Percentiles rank a stretch among this genome's conserved stretches.
These are phyloP conservation scores for Crypturellus undulatus DNA, from an alignment of 2,113 vertebrate species.

Conservation along the genomic window DNA sequence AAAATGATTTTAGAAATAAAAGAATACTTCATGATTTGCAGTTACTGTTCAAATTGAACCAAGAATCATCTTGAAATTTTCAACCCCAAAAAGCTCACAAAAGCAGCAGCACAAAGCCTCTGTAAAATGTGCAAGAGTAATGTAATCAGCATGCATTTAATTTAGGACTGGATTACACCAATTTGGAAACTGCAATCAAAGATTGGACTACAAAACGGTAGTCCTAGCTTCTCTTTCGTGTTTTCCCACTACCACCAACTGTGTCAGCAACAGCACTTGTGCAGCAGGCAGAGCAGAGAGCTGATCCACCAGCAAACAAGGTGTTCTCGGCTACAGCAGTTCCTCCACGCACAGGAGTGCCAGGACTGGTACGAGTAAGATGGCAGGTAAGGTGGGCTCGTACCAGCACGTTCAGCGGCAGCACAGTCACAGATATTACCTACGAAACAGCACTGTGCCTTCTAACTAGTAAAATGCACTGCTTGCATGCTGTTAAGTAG, in stretches of 20 bases:
- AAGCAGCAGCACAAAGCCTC: neutral
- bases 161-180: neutral
- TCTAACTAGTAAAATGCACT: neutral
- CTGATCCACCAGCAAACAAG: neutral
- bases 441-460: neutral
- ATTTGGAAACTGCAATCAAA: neutral
- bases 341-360: neutral
- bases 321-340: neutral
- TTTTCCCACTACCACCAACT: neutral
- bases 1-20: conserved; percentile 7
- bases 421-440: neutral
- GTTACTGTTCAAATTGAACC: neutral
- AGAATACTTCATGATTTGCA: neutral
- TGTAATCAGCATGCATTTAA: neutral
- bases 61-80: neutral
- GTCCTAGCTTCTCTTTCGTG: neutral
- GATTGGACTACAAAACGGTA: neutral
- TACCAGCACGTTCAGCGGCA: neutral
- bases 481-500: neutral
- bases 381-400: neutral
- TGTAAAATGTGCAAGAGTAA: neutral
- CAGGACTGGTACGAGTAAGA: neutral
- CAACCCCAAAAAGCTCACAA: neutral
- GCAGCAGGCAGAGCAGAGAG: neutral
- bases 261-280: neutral